Percentiles rank a stretch among this genome's conserved stretches.
Conservation (phyloP, 2,113 vertebrate species). For the Atractosteus spatula region DNA sequence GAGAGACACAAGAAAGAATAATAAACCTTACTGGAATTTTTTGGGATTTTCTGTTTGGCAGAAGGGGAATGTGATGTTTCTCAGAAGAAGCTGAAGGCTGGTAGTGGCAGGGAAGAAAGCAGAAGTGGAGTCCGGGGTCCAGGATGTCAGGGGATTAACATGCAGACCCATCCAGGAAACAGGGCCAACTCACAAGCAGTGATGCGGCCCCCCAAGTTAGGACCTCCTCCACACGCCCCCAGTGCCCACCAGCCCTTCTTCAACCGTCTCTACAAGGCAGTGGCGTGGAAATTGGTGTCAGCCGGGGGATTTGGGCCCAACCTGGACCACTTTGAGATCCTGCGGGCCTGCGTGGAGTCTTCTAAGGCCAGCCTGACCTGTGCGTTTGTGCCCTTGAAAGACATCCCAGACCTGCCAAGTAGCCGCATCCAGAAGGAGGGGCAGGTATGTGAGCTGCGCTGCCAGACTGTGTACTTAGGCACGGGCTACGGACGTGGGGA, state of each 20-base stretch:
- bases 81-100: slow-evolving; percentile 46
- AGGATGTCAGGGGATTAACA: not conserved
- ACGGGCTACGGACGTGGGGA: slow-evolving; percentile 94
- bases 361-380: slow-evolving; percentile 87
- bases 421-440: slow-evolving; percentile 88
- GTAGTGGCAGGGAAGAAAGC: slow-evolving; percentile 31
- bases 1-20: not conserved
- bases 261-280: slow-evolving; percentile 93
- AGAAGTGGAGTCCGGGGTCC: slow-evolving; percentile 13
- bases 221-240: slow-evolving; percentile 58
- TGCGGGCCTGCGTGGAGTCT: slow-evolving; percentile 84
- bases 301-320: slow-evolving; percentile 88
- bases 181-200: no score
- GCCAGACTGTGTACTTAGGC: slow-evolving; percentile 88
- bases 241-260: slow-evolving; percentile 91
- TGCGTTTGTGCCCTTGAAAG: slow-evolving; percentile 89
- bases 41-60: slow-evolving; percentile 33
- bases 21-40: not conserved
- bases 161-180: no score
- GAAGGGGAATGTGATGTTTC: slow-evolving; percentile 45
- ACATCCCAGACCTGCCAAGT: slow-evolving; percentile 87
- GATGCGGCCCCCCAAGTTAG: slow-evolving; percentile 40
- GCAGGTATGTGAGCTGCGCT: slow-evolving; percentile 93
- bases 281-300: slow-evolving; percentile 95
- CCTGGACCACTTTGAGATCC: slow-evolving; percentile 86